Evolutionary conservation across 1,140 invertebrate genomes (phyloP).

Genomic region (Drosophila arawakana): DNA sequence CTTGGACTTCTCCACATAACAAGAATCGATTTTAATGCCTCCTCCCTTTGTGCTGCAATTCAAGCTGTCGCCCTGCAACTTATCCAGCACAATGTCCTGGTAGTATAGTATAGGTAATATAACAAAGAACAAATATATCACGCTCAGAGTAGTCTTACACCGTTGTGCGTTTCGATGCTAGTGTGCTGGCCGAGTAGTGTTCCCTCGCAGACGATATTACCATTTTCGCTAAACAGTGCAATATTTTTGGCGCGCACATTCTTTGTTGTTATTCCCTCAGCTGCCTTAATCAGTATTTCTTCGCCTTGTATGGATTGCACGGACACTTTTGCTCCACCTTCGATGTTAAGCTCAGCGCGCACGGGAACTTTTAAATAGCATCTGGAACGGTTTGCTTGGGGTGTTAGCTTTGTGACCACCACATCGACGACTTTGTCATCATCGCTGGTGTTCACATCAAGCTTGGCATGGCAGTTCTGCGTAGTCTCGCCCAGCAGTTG

Average conservation of each 20-base stretch:
- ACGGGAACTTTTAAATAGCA: conserved; percentile 72
- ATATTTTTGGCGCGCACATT: conserved; percentile 65
- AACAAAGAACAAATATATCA: neutral
- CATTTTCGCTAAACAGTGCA: conserved; percentile 56
- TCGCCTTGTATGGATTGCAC: conserved; percentile 67
- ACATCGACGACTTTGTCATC: conserved; percentile 69
- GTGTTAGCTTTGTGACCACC: conserved; percentile 42
- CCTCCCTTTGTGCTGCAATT: conserved; percentile 64
- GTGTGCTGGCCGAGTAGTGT: conserved; percentile 65
- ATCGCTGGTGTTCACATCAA: conserved; percentile 57
- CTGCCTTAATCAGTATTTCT: conserved; percentile 51
- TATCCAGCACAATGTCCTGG: conserved; percentile 71
- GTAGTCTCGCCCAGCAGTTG: conserved; percentile 55
- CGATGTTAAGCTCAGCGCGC: conserved; percentile 55
- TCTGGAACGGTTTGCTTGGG: conserved; percentile 36
- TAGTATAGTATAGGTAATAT: neutral
- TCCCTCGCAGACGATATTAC: conserved; percentile 66
- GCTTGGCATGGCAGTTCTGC: conserved; percentile 51
- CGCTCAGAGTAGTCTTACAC: conserved; percentile 45
- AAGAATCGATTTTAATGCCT: conserved; percentile 69
- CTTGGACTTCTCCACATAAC: conserved; percentile 76
- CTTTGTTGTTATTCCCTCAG: conserved; percentile 61
- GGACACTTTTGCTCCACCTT: conserved; percentile 40
- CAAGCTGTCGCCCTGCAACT: conserved; percentile 73
- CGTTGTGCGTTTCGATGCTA: conserved; percentile 60